These are phyloP conservation scores for Lontra canadensis DNA, from an alignment of 2,113 vertebrate species.

Conservation along the genomic window DNA sequence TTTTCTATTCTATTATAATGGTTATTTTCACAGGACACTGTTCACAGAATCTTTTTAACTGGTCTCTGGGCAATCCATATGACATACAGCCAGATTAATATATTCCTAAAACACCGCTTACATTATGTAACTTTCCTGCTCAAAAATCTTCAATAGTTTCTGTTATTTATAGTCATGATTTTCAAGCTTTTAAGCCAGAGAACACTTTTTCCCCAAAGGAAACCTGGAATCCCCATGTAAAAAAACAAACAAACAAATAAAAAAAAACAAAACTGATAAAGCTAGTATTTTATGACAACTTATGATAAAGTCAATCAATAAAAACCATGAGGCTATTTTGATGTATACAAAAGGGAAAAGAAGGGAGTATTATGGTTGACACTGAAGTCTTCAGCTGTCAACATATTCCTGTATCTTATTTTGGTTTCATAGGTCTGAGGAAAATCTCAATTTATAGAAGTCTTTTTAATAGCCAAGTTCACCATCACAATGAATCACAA, in stretches of 20 bases:
- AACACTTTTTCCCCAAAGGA: not conserved
- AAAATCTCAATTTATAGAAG: slow-evolving; percentile 20
- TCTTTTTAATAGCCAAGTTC: not conserved
- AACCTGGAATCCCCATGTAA: not conserved
- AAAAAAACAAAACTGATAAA: not conserved
- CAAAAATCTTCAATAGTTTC: slow-evolving; percentile 14
- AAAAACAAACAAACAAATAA: not conserved
- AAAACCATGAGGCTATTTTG: not conserved
- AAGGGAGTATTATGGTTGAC: not conserved
- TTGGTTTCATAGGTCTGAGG: not conserved
- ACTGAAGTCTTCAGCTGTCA: not conserved
- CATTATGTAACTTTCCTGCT: slow-evolving; percentile 40
- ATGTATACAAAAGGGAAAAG: not conserved
- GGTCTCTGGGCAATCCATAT: slow-evolving; percentile 46
- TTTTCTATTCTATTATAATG: slow-evolving; percentile 53
- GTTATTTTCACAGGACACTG: slow-evolving; percentile 56
- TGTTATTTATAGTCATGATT: slow-evolving; percentile 55
- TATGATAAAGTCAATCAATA: slow-evolving; percentile 27
- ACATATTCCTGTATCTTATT: slow-evolving; percentile 9
- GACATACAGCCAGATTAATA: slow-evolving; percentile 55
- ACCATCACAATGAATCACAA: not conserved
- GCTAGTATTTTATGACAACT: slow-evolving; percentile 22
- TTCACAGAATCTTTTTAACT: slow-evolving; percentile 61
- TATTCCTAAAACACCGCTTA: slow-evolving; percentile 48
- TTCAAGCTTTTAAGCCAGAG: slow-evolving; percentile 45